Evolutionary conservation across 2,797 vertebrate species (phyloP), one percentile per base, ranked within the genome.

Genomic region (Champsocephalus gunnari): DNA sequence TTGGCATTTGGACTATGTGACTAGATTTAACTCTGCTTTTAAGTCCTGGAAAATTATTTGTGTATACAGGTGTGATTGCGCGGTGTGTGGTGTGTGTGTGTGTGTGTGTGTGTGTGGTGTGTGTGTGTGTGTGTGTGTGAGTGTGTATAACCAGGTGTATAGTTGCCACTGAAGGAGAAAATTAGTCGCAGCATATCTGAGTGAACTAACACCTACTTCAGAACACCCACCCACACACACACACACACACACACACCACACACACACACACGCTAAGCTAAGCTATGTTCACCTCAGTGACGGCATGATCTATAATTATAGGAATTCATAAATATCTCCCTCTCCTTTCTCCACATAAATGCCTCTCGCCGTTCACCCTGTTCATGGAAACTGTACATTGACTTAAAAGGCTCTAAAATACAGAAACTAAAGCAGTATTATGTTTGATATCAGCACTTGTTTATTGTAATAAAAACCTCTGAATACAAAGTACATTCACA

Each of bases 401-500:
- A 16, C 17, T 21, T 28, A 6, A 41, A 1, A 13, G 28, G 3
- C 2, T 12, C 6, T 5, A 0, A 34, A 64, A 43, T 2, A 17
- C 10, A 73, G 45, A 66, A 55, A 48, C 12, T 53, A 5, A 32
- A 21, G 2, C 17, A 55, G 38, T 2, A 8, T 9, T 13, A 4
- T 17, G 38, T 67, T 32, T 71, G 71, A 79, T 86, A 71, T 86
- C 88, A 91, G 87, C 81, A 83, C 81, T 87, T 81, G 80, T 95
- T 95, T 95, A 95, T 93, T 95, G 83, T 93, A 89, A 88, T 92
- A 94, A 94, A 95, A 94, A 89, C 85, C 87, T 91, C 91, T 88
- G 88, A 92, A 92, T 94, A 95, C 93, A 95, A 95, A 95, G 86
- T 92, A 94, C 94, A 95, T 94, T 95, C 93, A 95, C 92, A 90